Evolutionary conservation across 2,888 invertebrate genomes (phyloP), one percentile per base, ranked within the genome.

Genomic region (Microctonus aethiopoides): DNA sequence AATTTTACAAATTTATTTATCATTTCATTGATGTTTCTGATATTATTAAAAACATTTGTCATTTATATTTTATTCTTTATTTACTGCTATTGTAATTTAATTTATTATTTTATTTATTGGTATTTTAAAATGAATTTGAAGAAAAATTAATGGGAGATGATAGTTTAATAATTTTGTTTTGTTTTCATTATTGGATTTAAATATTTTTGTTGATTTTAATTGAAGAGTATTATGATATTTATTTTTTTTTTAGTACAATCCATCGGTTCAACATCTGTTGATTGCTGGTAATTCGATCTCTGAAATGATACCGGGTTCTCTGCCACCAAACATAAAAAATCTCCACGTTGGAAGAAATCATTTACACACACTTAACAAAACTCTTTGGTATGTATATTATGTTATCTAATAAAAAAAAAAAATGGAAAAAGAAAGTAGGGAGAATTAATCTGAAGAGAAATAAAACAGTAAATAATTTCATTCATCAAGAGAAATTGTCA

Each of bases 301-400:
- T 0, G 90, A 91, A 75, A 89, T 95, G 77, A 94, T 94, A 77
- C 89, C 89, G 39, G 91, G 91, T 65, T 91, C 94, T 0, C 88
- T 95, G 67, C 95, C 95, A 0, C 88, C 89, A 39, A 89, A 91
- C 6, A 83, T 95, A 57, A 89, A 90, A 63, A 91, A 92, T 63
- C 87, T 95, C 10, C 94, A 94, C 83, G 87, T 95, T 67, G 94
- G 93, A 0, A 89, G 92, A 11, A 95, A 95, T 86, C 90, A 91
- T 79, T 88, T 95, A 56, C 90, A 88, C 70, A 89, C 90, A 63
- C 86, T 95, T 66, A 95, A 95, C 82, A 92, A 92, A n/a, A 93
- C 94, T 0, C 85, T 95, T n/a, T 89, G 91, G 88, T 88, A 81
- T 77, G 76, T 72, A 20, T 6, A 20, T n/a, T 13, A 11, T 36